These are phyloP conservation scores for Caenorhabditis zanzibari DNA, from an alignment of 2,888 invertebrate species.

Conservation along the genomic window DNA sequence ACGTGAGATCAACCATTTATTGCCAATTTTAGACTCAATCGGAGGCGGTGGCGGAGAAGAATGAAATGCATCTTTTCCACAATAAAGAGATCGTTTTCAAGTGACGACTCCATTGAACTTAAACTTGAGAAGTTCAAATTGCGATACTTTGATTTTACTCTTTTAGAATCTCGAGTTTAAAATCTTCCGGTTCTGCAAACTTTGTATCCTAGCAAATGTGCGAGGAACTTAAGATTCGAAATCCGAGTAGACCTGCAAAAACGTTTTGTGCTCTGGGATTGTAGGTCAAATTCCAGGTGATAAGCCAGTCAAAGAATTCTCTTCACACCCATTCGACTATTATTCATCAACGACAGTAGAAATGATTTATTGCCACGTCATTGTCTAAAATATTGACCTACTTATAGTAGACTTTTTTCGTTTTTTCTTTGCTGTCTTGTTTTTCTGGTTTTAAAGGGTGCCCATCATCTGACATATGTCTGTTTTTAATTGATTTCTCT, in stretches of 20 bases:
- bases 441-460: constrained; percentile 19
- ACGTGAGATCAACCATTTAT: constrained; percentile 45
- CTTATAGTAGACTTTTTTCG: constrained; percentile 12
- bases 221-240: constrained; percentile 19
- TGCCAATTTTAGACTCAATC: constrained; percentile 47
- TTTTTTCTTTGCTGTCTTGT: constrained; percentile 14
- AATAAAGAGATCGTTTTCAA: constrained; percentile 40
- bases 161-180: not conserved
- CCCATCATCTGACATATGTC: constrained; percentile 54
- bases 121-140: not conserved
- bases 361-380: constrained; percentile 55
- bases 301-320: constrained; percentile 6
- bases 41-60: constrained; percentile 16
- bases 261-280: constrained; percentile 10
- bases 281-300: constrained; percentile 8
- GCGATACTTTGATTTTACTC: constrained; percentile 9
- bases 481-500: constrained; percentile 58
- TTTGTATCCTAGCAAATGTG: constrained; percentile 15
- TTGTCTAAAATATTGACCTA: constrained; percentile 49
- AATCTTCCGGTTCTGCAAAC: not conserved
- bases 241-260: constrained; percentile 17
- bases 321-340: not conserved
- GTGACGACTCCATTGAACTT: constrained; percentile 9
- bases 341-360: constrained; percentile 9
- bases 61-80: constrained; percentile 38